Evolutionary conservation across 2,888 invertebrate genomes (phyloP).

Genomic region (Eulithis prunata): DNA sequence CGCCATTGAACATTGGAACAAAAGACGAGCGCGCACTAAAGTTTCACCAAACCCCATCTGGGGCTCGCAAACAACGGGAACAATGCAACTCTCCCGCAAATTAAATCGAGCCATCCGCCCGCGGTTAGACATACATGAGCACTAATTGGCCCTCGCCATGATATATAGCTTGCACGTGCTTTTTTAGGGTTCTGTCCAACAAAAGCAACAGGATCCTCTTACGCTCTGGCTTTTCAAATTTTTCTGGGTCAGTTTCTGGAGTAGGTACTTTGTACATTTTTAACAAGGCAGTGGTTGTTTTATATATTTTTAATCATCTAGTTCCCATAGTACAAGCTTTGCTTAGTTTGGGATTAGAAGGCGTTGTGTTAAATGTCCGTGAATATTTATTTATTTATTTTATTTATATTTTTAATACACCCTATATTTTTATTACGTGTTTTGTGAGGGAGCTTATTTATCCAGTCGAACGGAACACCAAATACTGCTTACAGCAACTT

Average conservation of each 20-base stretch:
- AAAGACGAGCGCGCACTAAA: slow-evolving; percentile 56
- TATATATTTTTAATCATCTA: too few species aligned
- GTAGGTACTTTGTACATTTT: too few species aligned
- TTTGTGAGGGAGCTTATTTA: not conserved
- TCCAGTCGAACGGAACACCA: not conserved
- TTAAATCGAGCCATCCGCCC: slow-evolving; percentile 58
- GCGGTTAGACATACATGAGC: slow-evolving; percentile 64
- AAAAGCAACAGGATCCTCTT: not conserved
- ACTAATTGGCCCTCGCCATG: slow-evolving; percentile 63
- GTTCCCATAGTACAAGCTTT: too few species aligned
- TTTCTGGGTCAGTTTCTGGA: too few species aligned
- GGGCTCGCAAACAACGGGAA: slow-evolving; percentile 61
- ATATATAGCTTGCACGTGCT: slow-evolving; percentile 63
- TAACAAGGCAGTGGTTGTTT: too few species aligned
- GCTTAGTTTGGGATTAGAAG: too few species aligned
- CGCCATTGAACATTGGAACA: slow-evolving; percentile 55
- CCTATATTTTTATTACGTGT: too few species aligned
- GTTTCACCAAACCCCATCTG: slow-evolving; percentile 58
- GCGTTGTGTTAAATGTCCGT: too few species aligned
- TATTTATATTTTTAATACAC: too few species aligned
- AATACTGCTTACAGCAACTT: not conserved
- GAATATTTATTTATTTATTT: too few species aligned
- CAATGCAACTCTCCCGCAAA: slow-evolving; percentile 64
- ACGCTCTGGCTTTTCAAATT: not conserved
- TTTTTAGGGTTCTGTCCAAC: slow-evolving; percentile 43